Conservation (phyloP, 2,888 invertebrate species). For the Diaphora mendica region DNA sequence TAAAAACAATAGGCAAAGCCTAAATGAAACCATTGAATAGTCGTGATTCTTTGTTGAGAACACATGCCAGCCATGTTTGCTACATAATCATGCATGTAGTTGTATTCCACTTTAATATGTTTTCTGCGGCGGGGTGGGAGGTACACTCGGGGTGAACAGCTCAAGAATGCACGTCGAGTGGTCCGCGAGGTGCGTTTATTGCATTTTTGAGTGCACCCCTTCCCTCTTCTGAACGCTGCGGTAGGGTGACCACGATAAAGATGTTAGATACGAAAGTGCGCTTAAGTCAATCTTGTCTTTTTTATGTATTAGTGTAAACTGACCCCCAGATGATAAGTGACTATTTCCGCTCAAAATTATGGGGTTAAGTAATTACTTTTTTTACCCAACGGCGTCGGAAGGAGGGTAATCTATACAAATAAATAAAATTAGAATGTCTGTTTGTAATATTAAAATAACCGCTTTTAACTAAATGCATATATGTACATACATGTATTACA, state of each 20-base stretch:
- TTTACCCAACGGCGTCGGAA: no score
- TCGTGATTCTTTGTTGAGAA: constrained; percentile 14
- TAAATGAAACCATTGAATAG: not conserved
- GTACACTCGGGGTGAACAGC: constrained; percentile 20
- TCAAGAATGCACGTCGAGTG: constrained; percentile 51
- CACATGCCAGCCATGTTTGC: not conserved
- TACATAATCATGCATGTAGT: constrained; percentile 40
- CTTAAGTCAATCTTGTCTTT: no score
- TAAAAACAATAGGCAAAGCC: not conserved
- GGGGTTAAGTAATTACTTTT: no score
- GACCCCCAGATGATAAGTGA: no score
- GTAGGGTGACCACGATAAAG: constrained; percentile 27
- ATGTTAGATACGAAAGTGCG: no score
- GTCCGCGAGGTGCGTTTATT: constrained; percentile 66
- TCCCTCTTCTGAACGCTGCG: constrained; percentile 8
- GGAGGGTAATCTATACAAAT: no score
- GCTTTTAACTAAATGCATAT: no score
- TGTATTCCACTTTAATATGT: constrained; percentile 49
- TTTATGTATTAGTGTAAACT: no score
- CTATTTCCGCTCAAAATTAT: no score
- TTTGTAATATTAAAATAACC: no score
- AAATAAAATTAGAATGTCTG: no score
- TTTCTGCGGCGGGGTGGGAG: constrained; percentile 17
- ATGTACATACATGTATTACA: no score
- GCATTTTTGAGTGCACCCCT: constrained; percentile 66